phyloP scores from a whole-genome alignment of 2,113 vertebrate species.

The Solenodon paradoxus region DNA sequence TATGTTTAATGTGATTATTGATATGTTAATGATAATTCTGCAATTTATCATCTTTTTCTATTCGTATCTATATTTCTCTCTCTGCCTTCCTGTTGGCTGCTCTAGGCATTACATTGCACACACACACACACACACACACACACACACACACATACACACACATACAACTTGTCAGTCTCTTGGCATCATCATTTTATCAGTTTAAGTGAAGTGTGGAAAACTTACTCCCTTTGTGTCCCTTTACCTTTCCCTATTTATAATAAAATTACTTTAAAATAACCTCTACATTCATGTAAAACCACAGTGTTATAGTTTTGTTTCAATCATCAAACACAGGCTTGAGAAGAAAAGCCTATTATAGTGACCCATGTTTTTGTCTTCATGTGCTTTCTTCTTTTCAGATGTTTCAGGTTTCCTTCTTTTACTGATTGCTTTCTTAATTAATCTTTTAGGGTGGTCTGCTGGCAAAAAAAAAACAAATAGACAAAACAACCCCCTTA shows the following conservation, averaged over 20 bases:
- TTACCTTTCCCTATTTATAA: not conserved
- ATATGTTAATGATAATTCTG: not conserved
- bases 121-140: no score
- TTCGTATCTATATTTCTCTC: not conserved
- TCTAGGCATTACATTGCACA: not conserved
- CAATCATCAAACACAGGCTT: not conserved
- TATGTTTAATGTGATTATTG: no score
- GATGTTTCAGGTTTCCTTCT: not conserved
- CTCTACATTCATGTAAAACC: not conserved
- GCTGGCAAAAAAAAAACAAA: not conserved
- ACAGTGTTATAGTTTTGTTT: not conserved
- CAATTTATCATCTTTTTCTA: not conserved
- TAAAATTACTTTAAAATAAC: not conserved
- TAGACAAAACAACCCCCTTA: no score
- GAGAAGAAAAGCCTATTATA: not conserved
- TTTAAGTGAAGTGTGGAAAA: not conserved
- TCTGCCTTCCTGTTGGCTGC: not conserved
- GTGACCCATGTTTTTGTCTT: not conserved
- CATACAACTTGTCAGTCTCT: not conserved
- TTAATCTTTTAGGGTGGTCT: not conserved
- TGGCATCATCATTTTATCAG: no score
- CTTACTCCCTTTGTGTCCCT: not conserved
- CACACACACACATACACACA: no score
- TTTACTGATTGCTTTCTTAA: not conserved
- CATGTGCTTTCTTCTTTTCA: not conserved